These are phyloP conservation scores for Agrotis exclamationis DNA, from an alignment of 2,888 invertebrate genomes.

Conservation along the genomic window DNA sequence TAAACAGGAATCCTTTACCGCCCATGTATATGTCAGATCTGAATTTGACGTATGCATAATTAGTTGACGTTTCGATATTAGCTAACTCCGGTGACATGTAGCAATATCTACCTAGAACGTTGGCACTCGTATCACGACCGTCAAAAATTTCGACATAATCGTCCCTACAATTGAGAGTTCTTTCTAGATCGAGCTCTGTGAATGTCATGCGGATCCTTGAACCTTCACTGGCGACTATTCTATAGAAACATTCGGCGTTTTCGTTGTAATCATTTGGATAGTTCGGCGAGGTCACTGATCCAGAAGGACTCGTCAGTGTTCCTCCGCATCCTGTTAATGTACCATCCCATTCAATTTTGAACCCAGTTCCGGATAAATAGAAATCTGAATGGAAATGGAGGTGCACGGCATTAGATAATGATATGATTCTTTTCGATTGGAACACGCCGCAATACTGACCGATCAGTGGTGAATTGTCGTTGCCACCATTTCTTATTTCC, in stretches of 20 bases:
- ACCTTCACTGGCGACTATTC: slow-evolving; percentile 93
- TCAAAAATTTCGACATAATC: slow-evolving; percentile 94
- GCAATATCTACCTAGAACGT: slow-evolving; percentile 93
- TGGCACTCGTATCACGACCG: slow-evolving; percentile 90
- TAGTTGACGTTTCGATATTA: slow-evolving; percentile 91
- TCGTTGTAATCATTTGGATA: slow-evolving; percentile 95
- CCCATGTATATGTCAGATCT: slow-evolving; percentile 92
- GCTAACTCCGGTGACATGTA: slow-evolving; percentile 78
- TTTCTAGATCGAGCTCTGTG: slow-evolving; percentile 94
- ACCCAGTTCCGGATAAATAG: slow-evolving; percentile 92
- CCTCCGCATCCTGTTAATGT: slow-evolving; percentile 95
- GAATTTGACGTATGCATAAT: slow-evolving; percentile 94
- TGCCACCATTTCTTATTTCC: slow-evolving; percentile 94
- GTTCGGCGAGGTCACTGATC: slow-evolving; percentile 95
- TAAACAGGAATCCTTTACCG: slow-evolving; percentile 95
- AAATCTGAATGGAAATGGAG: slow-evolving; percentile 95
- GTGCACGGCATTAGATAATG: slow-evolving; percentile 94
- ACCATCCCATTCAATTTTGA: slow-evolving; percentile 90
- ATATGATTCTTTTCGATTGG: slow-evolving; percentile 93
- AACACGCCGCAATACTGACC: slow-evolving; percentile 95
- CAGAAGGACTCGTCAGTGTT: slow-evolving; percentile 92
- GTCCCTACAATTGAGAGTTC: slow-evolving; percentile 90
- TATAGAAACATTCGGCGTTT: slow-evolving; percentile 95
- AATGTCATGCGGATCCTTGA: slow-evolving; percentile 93
- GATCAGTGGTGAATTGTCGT: slow-evolving; percentile 93